These are phyloP conservation scores for Sialis fuliginosa DNA, from an alignment of 2,888 invertebrate species.

Conservation along the genomic window DNA sequence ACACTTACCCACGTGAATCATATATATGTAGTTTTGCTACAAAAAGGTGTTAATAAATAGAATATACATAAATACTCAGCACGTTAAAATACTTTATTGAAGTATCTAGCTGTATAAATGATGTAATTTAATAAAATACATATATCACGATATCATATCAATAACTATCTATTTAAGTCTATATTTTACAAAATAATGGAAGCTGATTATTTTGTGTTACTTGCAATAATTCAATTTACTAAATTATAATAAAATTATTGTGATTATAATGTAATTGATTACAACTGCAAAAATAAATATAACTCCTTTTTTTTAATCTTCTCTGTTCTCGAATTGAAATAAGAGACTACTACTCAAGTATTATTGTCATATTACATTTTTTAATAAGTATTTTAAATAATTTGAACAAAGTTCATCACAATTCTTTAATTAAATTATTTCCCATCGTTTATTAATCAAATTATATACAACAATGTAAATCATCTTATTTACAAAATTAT, in stretches of 20 bases:
- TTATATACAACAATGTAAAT: no score
- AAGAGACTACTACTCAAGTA: no score
- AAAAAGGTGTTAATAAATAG: no score
- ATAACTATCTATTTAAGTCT: slow-evolving; percentile 1
- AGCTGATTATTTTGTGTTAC: slow-evolving; percentile 2
- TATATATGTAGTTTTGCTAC: no score
- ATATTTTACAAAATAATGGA: slow-evolving; percentile 4
- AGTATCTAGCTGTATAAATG: slow-evolving; percentile 1
- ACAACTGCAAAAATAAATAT: not conserved
- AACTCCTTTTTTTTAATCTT: not conserved
- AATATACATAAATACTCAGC: not conserved
- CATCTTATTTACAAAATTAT: no score
- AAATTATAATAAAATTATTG: no score
- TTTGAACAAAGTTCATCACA: no score
- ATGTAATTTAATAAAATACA: not conserved
- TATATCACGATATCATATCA: not conserved
- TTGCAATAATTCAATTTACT: not conserved
- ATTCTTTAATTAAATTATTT: no score
- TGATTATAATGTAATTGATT: not conserved
- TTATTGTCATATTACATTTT: no score
- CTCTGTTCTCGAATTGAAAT: not conserved
- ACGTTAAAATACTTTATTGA: slow-evolving; percentile 4
- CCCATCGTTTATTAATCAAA: no score
- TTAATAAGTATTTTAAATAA: no score
- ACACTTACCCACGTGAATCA: no score